These are phyloP conservation scores for Margarornis squamiger DNA, from an alignment of 2,797 vertebrate species.

Conservation along the genomic window DNA sequence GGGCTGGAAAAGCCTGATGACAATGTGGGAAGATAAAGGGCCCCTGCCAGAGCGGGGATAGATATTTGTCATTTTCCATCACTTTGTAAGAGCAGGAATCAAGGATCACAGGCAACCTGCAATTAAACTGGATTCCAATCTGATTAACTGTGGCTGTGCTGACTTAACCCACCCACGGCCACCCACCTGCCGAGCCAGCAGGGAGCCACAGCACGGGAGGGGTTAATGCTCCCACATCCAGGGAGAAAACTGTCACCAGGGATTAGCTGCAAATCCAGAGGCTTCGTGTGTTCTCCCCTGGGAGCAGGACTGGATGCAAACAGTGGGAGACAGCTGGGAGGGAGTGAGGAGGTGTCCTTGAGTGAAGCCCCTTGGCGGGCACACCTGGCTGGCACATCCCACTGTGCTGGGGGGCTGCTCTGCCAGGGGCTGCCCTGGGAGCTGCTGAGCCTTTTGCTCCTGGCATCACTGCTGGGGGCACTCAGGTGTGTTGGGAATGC, in stretches of 20 bases:
- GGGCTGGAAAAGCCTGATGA: constrained; percentile 1
- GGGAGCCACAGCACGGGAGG: accelerated
- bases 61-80: constrained; percentile 59
- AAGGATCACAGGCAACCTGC: not conserved
- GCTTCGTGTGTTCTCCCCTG: accelerated
- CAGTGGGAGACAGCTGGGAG: not conserved
- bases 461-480: too few species aligned
- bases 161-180: not conserved
- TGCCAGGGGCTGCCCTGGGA: not conserved
- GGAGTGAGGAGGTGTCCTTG: not conserved
- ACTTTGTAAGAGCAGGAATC: constrained; percentile 1
- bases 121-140: not conserved
- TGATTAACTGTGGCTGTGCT: not conserved
- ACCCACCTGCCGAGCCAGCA: not conserved
- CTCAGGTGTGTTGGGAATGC: accelerated
- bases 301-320: not conserved
- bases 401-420: accelerated
- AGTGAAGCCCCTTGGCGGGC: not conserved
- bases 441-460: not conserved
- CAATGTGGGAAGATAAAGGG: constrained; percentile 20
- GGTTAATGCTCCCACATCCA: not conserved
- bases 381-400: not conserved
- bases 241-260: not conserved
- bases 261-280: not conserved
- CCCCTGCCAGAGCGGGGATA: not conserved